Base-by-base conservation (phyloP, 2,113 vertebrate genomes). In the Natator depressus region DNA sequence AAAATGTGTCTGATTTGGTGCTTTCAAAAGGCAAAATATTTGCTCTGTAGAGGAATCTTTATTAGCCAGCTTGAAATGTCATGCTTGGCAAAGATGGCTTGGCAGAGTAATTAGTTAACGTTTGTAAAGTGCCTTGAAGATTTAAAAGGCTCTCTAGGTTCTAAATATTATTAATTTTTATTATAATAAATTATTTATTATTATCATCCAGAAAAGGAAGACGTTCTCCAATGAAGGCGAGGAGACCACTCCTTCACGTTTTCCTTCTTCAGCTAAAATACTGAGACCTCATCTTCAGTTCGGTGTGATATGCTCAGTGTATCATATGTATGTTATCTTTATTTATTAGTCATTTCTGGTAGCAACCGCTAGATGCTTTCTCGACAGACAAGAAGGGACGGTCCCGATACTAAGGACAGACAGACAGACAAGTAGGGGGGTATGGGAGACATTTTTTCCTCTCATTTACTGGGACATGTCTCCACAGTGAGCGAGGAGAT, bases 61-160 rank as follows among this genome's bases (percentile, higher is more conserved):
- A 85, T 87, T 81, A 91, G 17, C 14, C 82, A 90, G 88, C 8
- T 38, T 76, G 16, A 65, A 91, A 75, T 50, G 80, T 10, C 4
- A 10, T 85, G 50, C 92, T 91, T 89, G 78, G 27, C 80, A 82
- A 76, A 35, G 59, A 90, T 54, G 19, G 17, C 25, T 65, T 86
- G 42, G 65, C 3, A 80, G 91, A 94, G 87, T 86, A 90, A 76
- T 92, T 80, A 25, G 57, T 76, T 92, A 86, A 38, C 29, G 65
- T 76, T 91, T 92, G 42, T 50, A 69, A 93, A 92, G 42, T 55
- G 10, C 55, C 42, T 92, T 51, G 59, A 91, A 88, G 46, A 65
- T 90, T 88, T 82, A 82, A 91, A 62, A 0, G 0, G 5, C 35
- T 93, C 55, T 80, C 2, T 59, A 53, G 35, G 25, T 91, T 94